A percentile compares a stretch with the other conserved stretches of the same genome.
Conservation (phyloP, 2,113 vertebrate species). For the Mus spicilegus region DNA sequence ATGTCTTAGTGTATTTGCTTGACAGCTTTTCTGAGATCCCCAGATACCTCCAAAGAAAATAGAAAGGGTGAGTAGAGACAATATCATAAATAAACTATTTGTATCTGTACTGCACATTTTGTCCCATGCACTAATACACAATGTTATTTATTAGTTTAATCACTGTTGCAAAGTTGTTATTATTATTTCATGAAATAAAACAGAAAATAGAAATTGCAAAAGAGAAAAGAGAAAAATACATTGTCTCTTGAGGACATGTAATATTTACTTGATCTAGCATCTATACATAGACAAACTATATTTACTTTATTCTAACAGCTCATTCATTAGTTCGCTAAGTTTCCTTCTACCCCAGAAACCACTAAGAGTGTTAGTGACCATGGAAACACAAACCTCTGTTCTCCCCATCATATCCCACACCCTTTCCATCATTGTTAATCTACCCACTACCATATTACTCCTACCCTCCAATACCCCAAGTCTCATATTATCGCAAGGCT, state of each 20-base stretch:
- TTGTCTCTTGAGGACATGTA: conserved; percentile 65
- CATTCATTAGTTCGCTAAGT: conserved; percentile 58
- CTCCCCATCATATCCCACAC: not conserved
- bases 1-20: not conserved
- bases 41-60: conserved; percentile 58
- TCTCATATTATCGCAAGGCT: not conserved
- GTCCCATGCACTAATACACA: conserved; percentile 72
- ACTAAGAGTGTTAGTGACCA: conserved; percentile 20
- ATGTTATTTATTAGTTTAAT: conserved; percentile 82
- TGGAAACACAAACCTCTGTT: conserved; percentile 39
- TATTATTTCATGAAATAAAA: conserved; percentile 81
- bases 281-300: conserved; percentile 54
- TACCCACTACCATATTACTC: not conserved
- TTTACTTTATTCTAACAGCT: conserved; percentile 60
- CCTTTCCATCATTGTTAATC: not conserved
- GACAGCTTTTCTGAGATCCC: conserved; percentile 55
- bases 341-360: conserved; percentile 41
- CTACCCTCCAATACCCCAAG: not conserved
- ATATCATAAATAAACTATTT: conserved; percentile 78
- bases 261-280: conserved; percentile 67
- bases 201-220: conserved; percentile 75
- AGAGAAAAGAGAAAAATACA: conserved; percentile 66
- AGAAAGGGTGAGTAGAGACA: conserved; percentile 59
- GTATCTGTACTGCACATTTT: conserved; percentile 76
- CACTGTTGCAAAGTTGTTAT: conserved; percentile 73